Conservation (phyloP, 2,797 vertebrate species). For the Crax fasciolata region DNA sequence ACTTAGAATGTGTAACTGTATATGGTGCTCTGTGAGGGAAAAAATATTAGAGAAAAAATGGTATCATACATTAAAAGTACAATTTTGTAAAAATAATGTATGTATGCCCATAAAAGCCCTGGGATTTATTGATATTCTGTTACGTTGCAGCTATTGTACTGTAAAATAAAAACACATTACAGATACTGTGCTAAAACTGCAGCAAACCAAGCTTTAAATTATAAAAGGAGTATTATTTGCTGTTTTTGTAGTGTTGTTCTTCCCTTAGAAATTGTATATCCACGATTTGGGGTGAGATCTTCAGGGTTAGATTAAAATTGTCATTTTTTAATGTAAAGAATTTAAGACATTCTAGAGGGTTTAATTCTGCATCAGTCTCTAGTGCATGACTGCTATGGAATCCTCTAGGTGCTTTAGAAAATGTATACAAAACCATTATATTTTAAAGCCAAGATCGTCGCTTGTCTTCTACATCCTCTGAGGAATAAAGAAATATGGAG, state of each 20-base stretch:
- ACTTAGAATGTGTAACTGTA: background rate
- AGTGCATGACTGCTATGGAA: background rate
- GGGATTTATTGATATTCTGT: background rate
- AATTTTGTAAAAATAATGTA: background rate
- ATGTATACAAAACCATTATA: background rate
- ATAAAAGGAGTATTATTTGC: background rate
- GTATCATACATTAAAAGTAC: background rate
- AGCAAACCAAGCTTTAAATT: constrained; percentile 13
- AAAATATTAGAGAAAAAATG: background rate
- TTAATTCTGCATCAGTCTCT: background rate
- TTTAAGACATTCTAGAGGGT: background rate
- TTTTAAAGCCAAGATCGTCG: background rate
- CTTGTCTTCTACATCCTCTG: background rate
- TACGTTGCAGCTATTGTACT: background rate
- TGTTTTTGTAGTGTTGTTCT: background rate
- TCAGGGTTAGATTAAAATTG: background rate
- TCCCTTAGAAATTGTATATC: background rate
- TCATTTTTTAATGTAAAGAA: background rate
- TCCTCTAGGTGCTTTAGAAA: background rate
- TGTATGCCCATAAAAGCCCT: background rate
- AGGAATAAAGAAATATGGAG: background rate
- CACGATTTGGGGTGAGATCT: rapidly evolving
- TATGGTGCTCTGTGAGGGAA: background rate
- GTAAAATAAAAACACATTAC: constrained; percentile 14
- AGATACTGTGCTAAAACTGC: background rate